A percentile compares a stretch with the other conserved stretches of the same genome.
Conservation (phyloP, 2,113 vertebrate species). For the Nymphicus hollandicus region DNA sequence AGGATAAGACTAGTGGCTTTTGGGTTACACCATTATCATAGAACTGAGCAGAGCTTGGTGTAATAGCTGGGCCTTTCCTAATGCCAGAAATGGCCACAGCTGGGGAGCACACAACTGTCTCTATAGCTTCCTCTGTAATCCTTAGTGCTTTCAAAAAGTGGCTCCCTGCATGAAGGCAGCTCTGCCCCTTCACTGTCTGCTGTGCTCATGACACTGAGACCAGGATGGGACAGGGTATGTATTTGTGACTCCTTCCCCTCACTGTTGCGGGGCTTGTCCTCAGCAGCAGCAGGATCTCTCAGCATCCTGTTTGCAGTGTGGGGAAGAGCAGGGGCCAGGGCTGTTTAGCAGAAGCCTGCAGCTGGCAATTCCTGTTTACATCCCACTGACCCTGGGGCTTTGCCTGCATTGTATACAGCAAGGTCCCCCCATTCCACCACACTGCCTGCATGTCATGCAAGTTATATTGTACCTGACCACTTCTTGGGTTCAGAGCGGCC, state of each 20-base stretch:
- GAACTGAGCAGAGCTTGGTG: not conserved
- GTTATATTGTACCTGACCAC: not conserved
- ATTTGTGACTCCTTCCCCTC: not conserved
- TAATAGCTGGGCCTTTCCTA: not conserved
- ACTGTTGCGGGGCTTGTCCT: accelerated
- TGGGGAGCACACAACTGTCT: not conserved
- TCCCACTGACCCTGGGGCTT: not conserved
- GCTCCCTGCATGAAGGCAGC: not conserved
- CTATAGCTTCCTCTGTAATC: not conserved
- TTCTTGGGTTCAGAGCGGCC: not conserved
- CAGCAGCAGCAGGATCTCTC: not conserved
- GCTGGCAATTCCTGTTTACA: constrained; percentile 52
- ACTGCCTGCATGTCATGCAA: not conserved
- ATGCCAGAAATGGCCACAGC: not conserved
- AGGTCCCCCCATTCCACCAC: not conserved
- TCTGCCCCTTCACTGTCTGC: accelerated
- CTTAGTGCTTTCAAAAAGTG: not conserved
- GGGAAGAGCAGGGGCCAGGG: not conserved
- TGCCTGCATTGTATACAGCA: accelerated
- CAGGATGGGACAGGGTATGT: accelerated
- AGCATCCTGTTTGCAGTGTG: not conserved
- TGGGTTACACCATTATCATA: not conserved
- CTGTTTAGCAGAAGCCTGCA: not conserved
- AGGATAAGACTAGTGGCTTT: not conserved
- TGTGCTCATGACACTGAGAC: not conserved